phyloP scores from a whole-genome alignment of 2,888 invertebrate genomes.

The Heliconius charithonia region DNA sequence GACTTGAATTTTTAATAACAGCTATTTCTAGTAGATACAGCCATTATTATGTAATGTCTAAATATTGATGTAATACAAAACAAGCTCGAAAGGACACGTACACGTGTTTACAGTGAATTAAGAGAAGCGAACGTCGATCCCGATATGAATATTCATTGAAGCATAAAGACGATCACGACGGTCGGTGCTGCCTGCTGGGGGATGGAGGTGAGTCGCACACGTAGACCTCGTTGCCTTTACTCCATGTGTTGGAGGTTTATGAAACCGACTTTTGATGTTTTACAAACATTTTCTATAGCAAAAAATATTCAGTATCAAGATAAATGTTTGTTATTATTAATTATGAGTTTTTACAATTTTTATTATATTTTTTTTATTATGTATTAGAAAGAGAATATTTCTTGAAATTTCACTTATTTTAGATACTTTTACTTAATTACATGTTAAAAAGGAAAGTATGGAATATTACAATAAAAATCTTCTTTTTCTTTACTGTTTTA shows the following conservation, averaged over 20 bases:
- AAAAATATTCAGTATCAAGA: neutral
- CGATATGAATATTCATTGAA: conserved; percentile 74
- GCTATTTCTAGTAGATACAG: neutral
- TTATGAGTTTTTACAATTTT: no score
- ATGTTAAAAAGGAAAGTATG: no score
- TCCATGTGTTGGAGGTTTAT: conserved; percentile 1
- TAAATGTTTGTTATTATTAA: no score
- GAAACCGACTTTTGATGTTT: conserved; percentile 4
- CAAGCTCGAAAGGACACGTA: conserved; percentile 70
- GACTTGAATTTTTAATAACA: neutral
- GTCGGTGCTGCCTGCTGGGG: conserved; percentile 33
- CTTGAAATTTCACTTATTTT: no score
- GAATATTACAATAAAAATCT: no score
- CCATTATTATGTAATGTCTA: conserved; percentile 34
- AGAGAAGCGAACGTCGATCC: conserved; percentile 70
- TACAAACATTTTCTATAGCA: neutral
- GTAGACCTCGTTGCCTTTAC: conserved; percentile 15
- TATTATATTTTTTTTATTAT: no score
- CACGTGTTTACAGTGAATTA: conserved; percentile 74
- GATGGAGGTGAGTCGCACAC: conserved; percentile 26
- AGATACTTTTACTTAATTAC: no score
- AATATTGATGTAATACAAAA: conserved; percentile 69
- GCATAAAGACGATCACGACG: conserved; percentile 44
- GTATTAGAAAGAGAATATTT: no score
- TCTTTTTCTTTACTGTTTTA: no score